Evolutionary conservation across 2,797 vertebrate genomes (phyloP), one percentile per base, ranked within the genome.

Genomic region (Poeciliopsis infans): DNA sequence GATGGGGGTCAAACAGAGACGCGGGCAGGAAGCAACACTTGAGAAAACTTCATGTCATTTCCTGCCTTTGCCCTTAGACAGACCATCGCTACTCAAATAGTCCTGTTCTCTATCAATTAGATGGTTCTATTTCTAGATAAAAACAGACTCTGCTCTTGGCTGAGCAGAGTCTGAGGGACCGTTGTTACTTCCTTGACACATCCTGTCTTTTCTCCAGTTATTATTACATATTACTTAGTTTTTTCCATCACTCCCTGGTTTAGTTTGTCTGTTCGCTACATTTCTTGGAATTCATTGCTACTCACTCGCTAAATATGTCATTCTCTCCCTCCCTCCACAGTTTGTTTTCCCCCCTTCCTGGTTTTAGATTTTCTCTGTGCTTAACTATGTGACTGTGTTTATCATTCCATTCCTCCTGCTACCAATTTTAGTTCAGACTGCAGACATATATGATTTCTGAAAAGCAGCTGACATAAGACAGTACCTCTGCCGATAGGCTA

Each of bases 91-190:
- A 80, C 81, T 78, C 36, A 69, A 46, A 33, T 64, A 61, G 85
- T 28, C 45, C 86, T 93, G 89, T 55, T 91, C 83, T 90, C 70
- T 82, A 79, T 91, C 87, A 88, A 75, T 85, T 79, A 59, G 16
- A 18, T 3, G 46, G 73, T 79, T 86, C 81, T 76, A 77, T 7
- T n/a, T 84, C 81, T 77, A 46, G 72, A 79, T 53, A 16, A 64
- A 85, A 74, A 72, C 81, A 18, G 77, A 74, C 66, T 87, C 82
- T 87, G 91, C 55, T 94, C 80, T 82, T 76, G 85, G 80, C 46
- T 90, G 83, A 31, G 31, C 31, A 31, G 31, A 31, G 31, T 31
- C 31, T 31, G 31, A 87, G 84, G 84, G 74, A 78, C 76, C 77
- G 39, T 85, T 78, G 78, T 83, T 86, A 76, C 83, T 80, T 68